A percentile compares a stretch with the other conserved stretches of the same genome.
Conservation (phyloP, 2,113 vertebrate genomes). For the Etia nguti region DNA sequence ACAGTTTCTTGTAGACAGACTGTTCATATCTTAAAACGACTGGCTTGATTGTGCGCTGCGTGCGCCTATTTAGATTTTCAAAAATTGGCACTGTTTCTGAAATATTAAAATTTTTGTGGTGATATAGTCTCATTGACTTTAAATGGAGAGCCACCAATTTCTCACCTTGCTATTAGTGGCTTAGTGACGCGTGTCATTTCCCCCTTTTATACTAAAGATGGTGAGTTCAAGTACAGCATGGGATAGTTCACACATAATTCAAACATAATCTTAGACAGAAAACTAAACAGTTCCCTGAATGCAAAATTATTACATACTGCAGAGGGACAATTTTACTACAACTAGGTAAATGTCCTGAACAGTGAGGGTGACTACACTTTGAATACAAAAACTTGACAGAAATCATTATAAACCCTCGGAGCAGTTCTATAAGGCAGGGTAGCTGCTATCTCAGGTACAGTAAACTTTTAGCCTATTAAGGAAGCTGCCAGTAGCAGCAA, state of each 20-base stretch:
- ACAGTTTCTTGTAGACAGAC: not conserved
- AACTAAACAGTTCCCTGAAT: not conserved
- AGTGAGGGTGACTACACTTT: not conserved
- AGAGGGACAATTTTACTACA: not conserved
- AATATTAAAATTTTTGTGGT: not conserved
- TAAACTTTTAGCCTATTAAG: not conserved
- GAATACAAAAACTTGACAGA: not conserved
- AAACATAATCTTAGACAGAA: not conserved
- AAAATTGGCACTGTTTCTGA: not conserved
- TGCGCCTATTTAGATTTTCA: not conserved
- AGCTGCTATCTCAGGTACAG: not conserved
- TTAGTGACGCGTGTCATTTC: not conserved
- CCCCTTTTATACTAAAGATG: not conserved
- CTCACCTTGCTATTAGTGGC: not conserved
- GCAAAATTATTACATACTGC: not conserved
- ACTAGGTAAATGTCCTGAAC: not conserved
- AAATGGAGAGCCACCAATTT: not conserved
- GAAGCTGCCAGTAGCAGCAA: not conserved
- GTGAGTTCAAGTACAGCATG: not conserved
- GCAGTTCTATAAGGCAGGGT: not conserved
- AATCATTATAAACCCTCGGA: not conserved
- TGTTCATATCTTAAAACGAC: not conserved
- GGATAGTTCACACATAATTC: not conserved
- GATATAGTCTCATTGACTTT: not conserved
- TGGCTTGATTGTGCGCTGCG: accelerated